phyloP scores from a whole-genome alignment of 2,113 vertebrate species.

The Sminthopsis crassicaudata region DNA sequence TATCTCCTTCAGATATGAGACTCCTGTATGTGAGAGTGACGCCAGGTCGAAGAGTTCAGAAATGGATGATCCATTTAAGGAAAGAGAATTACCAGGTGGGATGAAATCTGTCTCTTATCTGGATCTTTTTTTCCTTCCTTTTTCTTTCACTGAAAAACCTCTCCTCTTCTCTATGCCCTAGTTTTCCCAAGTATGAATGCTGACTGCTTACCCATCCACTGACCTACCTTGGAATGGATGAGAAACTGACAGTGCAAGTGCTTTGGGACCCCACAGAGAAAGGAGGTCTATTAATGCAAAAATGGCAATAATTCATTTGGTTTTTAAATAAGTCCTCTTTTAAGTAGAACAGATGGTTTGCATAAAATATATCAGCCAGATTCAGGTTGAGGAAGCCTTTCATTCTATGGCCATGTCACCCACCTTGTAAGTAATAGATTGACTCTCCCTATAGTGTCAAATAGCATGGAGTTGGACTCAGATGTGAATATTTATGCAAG shows the following conservation, averaged over 20 bases:
- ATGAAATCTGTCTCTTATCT: background rate
- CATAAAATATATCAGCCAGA: background rate
- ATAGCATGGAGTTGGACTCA: background rate
- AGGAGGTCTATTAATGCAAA: background rate
- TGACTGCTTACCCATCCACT: background rate
- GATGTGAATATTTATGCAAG: background rate
- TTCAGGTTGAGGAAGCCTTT: background rate
- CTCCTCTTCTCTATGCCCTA: background rate
- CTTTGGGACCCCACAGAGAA: background rate
- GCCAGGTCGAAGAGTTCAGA: slow-evolving; percentile 89
- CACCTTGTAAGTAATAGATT: background rate
- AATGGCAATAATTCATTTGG: background rate
- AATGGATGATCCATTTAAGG: slow-evolving; percentile 93
- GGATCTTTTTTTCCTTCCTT: background rate
- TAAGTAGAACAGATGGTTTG: background rate
- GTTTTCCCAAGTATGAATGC: background rate
- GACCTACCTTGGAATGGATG: background rate
- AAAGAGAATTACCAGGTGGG: slow-evolving; percentile 95
- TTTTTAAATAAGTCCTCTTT: background rate
- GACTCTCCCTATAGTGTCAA: background rate
- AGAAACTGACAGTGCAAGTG: background rate
- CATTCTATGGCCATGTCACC: background rate
- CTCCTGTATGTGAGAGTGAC: slow-evolving; percentile 92
- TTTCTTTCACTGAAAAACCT: background rate
- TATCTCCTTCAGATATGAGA: slow-evolving; percentile 91